A percentile compares a stretch with the other conserved stretches of the same genome.
These are phyloP conservation scores for Magallana gigas DNA, from an alignment of 1,140 invertebrate species.

Conservation along the genomic window DNA sequence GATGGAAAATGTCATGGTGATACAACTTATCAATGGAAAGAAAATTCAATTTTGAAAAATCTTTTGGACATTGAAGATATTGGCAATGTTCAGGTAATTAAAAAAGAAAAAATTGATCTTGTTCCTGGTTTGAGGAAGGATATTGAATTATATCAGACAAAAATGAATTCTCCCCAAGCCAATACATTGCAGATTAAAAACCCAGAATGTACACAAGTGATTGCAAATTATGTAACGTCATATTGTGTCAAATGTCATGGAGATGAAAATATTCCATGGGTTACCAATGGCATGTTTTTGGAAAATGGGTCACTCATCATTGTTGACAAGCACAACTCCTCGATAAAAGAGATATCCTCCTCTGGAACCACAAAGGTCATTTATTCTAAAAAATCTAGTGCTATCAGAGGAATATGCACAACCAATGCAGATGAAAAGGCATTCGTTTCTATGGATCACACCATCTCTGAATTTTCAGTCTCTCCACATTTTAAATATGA, in stretches of 20 bases:
- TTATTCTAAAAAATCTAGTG: neutral
- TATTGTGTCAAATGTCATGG: neutral
- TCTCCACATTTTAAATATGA: slow-evolving; percentile 6
- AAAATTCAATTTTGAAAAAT: neutral
- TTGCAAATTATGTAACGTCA: neutral
- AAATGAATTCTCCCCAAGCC: neutral
- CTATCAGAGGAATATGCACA: neutral
- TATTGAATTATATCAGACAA: neutral
- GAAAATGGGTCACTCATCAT: slow-evolving; percentile 9
- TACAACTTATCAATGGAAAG: neutral
- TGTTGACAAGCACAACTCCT: slow-evolving; percentile 2
- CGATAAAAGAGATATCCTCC: neutral
- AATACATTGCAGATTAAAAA: neutral
- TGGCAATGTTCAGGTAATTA: neutral
- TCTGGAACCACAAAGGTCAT: neutral
- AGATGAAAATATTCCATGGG: neutral
- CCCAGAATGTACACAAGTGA: neutral
- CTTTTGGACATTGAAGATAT: neutral
- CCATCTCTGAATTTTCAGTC: slow-evolving; percentile 16
- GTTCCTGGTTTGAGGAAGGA: neutral
- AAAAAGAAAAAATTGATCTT: neutral
- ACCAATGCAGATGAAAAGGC: neutral
- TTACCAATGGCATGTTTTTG: neutral
- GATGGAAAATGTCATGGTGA: neutral
- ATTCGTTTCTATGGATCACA: slow-evolving; percentile 10